Base-by-base conservation (phyloP, 2,797 vertebrate species). In the Acipenser oxyrinchus region DNA sequence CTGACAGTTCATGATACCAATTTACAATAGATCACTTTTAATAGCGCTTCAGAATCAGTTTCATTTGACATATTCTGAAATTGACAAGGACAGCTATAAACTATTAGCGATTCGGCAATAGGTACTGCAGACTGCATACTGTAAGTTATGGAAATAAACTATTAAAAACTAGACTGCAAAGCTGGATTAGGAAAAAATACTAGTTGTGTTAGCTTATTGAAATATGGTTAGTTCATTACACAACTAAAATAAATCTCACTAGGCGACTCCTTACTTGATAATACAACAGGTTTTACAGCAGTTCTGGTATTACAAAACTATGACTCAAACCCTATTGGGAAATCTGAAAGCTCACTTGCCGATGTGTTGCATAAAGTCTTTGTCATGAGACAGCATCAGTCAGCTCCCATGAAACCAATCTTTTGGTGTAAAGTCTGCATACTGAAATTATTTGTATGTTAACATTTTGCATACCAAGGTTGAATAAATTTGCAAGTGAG, bases 401-500 rank as follows among this genome's bases (percentile, higher is more conserved):
- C 23, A 37, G 23, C 23, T 37, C 23, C 23, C 23, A 37, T 37
- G 4, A 37, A 37, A 37, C 3, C 23, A 37, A 37, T 37, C 2
- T 4, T 37, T 37, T 37, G 23, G 23, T 37, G 23, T 37, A 37
- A 37, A 37, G 2, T 37, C 23, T 37, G 23, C 23, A 37, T 37
- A 37, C 3, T 37, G 23, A 37, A 37, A 37, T 37, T 37, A 37
- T 37, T 37, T 37, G 23, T 37, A 37, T 2, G 23, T 37, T 37
- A 37, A 37, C 23, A 37, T 37, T 37, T 37, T 37, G 23, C 23
- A 81, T 84, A 80, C 84, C 78, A 78, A 80, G 86, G 82, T 76
- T 84, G 79, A 79, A 78, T 83, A 83, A 88, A 75, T 78, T 80
- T 37, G 23, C 71, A 76, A 63, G 67, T 57, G 37, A 53, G 60